Evolutionary conservation across 2,888 invertebrate species (phyloP), one percentile per base, ranked within the genome.

Genomic region (Pecten maximus): DNA sequence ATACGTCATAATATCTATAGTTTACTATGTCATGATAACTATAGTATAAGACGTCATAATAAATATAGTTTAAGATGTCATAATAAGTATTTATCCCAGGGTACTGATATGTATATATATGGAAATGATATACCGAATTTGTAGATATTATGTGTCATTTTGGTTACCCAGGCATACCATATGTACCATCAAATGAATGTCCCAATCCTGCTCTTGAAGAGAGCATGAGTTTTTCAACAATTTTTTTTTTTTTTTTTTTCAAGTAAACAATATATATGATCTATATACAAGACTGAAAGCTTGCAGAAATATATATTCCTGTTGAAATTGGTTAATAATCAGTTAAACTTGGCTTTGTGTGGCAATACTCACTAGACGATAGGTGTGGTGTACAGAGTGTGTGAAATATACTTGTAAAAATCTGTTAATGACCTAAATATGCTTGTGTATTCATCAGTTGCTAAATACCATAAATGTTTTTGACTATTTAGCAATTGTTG

Each of bases 31-130:
- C 74, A 74, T 74, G 35, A 74, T 74, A n/a, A 2, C 54, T 54
- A 54, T 54, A 54, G 54, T 23, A 23, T 2, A 23, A n/a, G 54
- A 54, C 44, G n/a, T n/a, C n/a, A 44, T 44, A 44, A 10, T 44
- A 12, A 44, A 6, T 44, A 10, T 44, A 44, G 44, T 44, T 44
- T 44, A 44, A 44, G 44, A 54, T 74, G 74, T 74, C 74, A 74
- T 74, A 74, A 74, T 74, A 74, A 74, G 74, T 74, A 74, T 74
- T 74, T 74, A 74, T 35, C 35, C 74, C 28, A 74, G 74, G 74
- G 74, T 28, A 35, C 28, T 74, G 35, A 74, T 74, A 74, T 74
- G 35, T 74, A 74, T 35, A 74, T 74, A 74, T 3, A 74, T 28
- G 60, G 19, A n/a, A 60, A 60, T 12, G 12, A 44, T 44, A 44